A percentile compares a stretch with the other conserved stretches of the same genome.
These are phyloP conservation scores for Setipinna tenuifilis DNA, from an alignment of 2,797 vertebrate genomes.

Conservation along the genomic window DNA sequence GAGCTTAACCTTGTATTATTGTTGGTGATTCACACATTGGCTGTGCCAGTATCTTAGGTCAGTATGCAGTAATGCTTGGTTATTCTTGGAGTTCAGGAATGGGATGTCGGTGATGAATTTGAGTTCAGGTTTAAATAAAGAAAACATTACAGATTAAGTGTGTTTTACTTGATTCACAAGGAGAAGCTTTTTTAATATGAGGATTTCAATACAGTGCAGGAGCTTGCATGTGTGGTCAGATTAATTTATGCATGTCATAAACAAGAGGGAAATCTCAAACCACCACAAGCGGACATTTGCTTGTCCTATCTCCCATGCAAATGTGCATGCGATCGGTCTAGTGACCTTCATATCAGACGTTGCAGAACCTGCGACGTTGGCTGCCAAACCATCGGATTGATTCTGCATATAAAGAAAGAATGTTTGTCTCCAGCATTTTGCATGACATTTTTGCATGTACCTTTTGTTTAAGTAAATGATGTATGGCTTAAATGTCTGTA, in stretches of 20 bases:
- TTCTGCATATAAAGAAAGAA: slow-evolving; percentile 7
- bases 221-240: background rate
- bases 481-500: background rate
- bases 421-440: background rate
- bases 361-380: slow-evolving; percentile 19
- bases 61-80: background rate
- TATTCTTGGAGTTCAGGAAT: background rate
- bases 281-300: slow-evolving; percentile 44
- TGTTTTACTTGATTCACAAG: background rate
- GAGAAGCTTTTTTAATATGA: background rate
- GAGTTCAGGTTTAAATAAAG: background rate
- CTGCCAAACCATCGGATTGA: background rate
- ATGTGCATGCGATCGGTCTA: slow-evolving; percentile 25
- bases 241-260: background rate
- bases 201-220: background rate
- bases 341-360: slow-evolving; percentile 35
- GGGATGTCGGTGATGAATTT: background rate
- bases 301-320: slow-evolving; percentile 55
- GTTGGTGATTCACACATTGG: background rate
- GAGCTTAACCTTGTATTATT: background rate
- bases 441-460: background rate
- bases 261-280: background rate
- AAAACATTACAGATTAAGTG: background rate
- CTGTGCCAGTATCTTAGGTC: background rate
- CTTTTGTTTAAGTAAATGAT: slow-evolving; percentile 9